A percentile compares a stretch with the other conserved stretches of the same genome.
phyloP scores from a whole-genome alignment of 2,797 vertebrate genomes.

The Zenarchopterus dispar region DNA sequence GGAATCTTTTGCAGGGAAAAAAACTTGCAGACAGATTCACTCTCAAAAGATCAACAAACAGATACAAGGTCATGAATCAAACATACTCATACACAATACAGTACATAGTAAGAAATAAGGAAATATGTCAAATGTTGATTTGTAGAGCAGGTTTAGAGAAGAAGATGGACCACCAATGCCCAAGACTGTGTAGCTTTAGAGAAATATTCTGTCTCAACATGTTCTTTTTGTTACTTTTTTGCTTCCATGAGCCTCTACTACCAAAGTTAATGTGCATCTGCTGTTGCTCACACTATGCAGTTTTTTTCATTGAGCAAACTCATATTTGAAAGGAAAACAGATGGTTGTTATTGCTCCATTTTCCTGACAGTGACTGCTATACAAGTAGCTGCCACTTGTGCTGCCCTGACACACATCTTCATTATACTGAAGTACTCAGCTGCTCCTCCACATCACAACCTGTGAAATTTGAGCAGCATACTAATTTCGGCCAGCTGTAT shows the following conservation, averaged over 20 bases:
- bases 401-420: slow-evolving; percentile 65
- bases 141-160: no score
- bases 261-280: slow-evolving; percentile 36
- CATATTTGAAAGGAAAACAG: slow-evolving; percentile 53
- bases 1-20: no score
- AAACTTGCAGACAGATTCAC: no score
- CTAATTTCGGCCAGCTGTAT: slow-evolving; percentile 37
- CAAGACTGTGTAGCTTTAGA: no score
- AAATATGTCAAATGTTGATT: no score
- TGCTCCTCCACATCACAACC: slow-evolving; percentile 44
- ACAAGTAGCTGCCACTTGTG: slow-evolving; percentile 58
- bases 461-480: slow-evolving; percentile 32
- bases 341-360: slow-evolving; percentile 51
- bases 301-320: slow-evolving; percentile 33
- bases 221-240: background rate
- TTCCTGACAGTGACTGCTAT: slow-evolving; percentile 53
- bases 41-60: no score
- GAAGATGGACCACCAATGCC: no score
- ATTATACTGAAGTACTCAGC: slow-evolving; percentile 55
- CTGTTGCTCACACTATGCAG: slow-evolving; percentile 25
- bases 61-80: no score
- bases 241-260: background rate
- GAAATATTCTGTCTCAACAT: no score
- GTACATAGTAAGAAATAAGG: no score
- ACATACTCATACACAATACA: no score